These are phyloP conservation scores for Micronycteris hirsuta DNA, from an alignment of 2,113 vertebrate species.

Conservation along the genomic window DNA sequence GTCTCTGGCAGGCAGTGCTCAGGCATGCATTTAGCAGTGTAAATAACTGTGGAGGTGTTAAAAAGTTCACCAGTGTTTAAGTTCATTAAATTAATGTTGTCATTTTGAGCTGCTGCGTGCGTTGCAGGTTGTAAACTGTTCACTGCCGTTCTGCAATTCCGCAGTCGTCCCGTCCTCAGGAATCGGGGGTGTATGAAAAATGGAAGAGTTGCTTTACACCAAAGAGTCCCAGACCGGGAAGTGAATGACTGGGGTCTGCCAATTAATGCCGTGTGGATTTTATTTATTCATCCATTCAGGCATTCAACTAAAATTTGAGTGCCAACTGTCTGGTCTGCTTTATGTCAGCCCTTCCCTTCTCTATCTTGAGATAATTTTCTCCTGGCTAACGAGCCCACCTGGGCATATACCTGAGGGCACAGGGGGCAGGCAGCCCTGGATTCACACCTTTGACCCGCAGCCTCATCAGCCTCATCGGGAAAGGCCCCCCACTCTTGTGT, in stretches of 20 bases:
- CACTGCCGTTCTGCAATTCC: neutral
- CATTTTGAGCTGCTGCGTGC: conserved; percentile 2
- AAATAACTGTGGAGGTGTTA: conserved; percentile 44
- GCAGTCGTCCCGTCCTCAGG: neutral
- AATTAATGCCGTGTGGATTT: neutral
- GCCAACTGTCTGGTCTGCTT: neutral
- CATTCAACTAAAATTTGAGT: neutral
- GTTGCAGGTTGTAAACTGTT: conserved; percentile 4
- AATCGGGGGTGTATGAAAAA: neutral
- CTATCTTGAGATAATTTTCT: neutral
- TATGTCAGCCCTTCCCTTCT: neutral
- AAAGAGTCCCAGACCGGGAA: neutral
- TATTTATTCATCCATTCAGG: neutral
- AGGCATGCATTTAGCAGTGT: conserved; percentile 16
- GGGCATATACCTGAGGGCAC: accelerated
- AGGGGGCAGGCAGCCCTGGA: neutral
- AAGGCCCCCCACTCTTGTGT: too few species aligned
- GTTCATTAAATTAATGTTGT: conserved; percentile 60
- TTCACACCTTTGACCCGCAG: neutral
- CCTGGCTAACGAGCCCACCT: neutral
- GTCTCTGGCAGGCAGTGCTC: neutral
- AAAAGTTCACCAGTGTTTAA: conserved; percentile 52
- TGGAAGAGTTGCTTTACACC: neutral
- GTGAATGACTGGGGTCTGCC: neutral
- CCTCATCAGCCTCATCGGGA: accelerated